Evolutionary conservation across 2,888 invertebrate genomes (phyloP).

Genomic region (Ophion obscuratus): DNA sequence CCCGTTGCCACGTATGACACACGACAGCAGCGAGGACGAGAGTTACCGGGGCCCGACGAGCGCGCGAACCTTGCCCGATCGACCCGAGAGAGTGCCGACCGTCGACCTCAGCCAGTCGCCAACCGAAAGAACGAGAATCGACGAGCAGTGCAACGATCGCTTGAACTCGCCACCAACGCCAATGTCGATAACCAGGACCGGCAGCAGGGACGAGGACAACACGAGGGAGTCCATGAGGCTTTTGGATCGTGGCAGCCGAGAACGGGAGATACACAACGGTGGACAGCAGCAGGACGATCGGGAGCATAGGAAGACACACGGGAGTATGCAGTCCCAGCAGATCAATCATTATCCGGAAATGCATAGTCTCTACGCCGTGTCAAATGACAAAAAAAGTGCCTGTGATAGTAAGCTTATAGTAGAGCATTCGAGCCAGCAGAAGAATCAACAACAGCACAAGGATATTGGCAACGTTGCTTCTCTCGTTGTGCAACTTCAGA

Average conservation of each 20-base stretch:
- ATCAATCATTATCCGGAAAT: slow-evolving; percentile 82
- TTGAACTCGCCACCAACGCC: slow-evolving; percentile 81
- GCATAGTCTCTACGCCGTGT: slow-evolving; percentile 83
- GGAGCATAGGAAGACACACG: slow-evolving; percentile 74
- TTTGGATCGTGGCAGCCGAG: slow-evolving; percentile 78
- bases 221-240: slow-evolving; percentile 73
- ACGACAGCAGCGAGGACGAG: slow-evolving; percentile 85
- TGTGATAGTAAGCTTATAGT: slow-evolving; percentile 85
- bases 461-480: slow-evolving; percentile 75
- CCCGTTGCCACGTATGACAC: slow-evolving; percentile 84
- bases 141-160: slow-evolving; percentile 80
- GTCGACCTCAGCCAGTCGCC: slow-evolving; percentile 82
- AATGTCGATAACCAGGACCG: slow-evolving; percentile 76
- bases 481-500: slow-evolving; percentile 81
- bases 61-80: slow-evolving; percentile 75
- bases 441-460: slow-evolving; percentile 76
- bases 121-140: slow-evolving; percentile 78
- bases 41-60: slow-evolving; percentile 79
- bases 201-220: slow-evolving; percentile 79
- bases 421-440: slow-evolving; percentile 83
- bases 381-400: slow-evolving; percentile 85
- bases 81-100: slow-evolving; percentile 82
- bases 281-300: slow-evolving; percentile 80
- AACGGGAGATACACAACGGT: slow-evolving; percentile 79
- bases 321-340: slow-evolving; percentile 69